phyloP scores from a whole-genome alignment of 2,888 invertebrate species.

The Apotomis betuletana region DNA sequence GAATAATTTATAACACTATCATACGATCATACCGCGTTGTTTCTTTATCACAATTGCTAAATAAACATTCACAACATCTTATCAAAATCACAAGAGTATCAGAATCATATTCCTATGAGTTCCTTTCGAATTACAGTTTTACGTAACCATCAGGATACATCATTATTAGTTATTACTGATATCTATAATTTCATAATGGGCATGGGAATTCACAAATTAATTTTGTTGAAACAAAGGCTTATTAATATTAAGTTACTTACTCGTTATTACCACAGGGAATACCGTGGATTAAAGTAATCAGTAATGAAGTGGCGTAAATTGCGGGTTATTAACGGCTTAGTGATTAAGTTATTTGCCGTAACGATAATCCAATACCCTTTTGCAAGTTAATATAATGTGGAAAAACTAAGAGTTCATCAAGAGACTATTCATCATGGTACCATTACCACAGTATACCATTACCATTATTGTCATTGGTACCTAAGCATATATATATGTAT shows the following conservation, averaged over 20 bases:
- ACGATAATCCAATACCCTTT: slow-evolving; percentile 1
- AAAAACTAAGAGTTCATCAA: not conserved
- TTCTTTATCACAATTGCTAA: not conserved
- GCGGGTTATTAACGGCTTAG: slow-evolving; percentile 1
- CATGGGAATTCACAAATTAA: slow-evolving; percentile 10
- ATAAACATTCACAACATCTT: not conserved
- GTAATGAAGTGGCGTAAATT: slow-evolving; percentile 11
- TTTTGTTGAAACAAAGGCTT: slow-evolving; percentile 13
- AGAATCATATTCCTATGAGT: not conserved
- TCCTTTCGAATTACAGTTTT: not conserved
- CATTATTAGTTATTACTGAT: not conserved
- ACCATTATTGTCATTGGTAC: too few species aligned
- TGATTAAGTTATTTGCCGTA: not conserved
- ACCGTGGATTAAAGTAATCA: slow-evolving; percentile 16
- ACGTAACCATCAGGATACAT: not conserved
- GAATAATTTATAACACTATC: not conserved
- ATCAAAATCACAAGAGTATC: not conserved
- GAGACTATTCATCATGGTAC: too few species aligned
- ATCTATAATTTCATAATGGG: not conserved
- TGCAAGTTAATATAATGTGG: not conserved
- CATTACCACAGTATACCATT: too few species aligned
- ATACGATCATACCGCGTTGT: not conserved
- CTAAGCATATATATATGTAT: too few species aligned
- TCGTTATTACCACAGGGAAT: slow-evolving; percentile 15
- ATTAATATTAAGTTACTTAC: not conserved